Percentiles rank a stretch among this genome's conserved stretches.
Conservation (phyloP, 2,113 vertebrate genomes). For the Bufo gargarizans region DNA sequence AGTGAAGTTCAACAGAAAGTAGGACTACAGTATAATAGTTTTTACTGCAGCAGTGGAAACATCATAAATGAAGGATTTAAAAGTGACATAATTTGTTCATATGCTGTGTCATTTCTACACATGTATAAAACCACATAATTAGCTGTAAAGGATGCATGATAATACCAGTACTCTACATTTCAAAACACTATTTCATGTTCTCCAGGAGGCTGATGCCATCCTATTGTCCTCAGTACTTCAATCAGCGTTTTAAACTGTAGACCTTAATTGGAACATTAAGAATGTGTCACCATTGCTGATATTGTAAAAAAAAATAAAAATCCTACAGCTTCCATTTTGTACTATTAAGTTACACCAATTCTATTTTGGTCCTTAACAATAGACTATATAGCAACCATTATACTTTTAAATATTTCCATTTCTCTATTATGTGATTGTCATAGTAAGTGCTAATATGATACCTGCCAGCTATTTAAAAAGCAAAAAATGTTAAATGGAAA, state of each 20-base stretch:
- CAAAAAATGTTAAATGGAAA: background rate
- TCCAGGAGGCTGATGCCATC: background rate
- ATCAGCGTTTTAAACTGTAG: background rate
- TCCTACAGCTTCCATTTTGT: background rate
- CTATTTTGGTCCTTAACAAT: background rate
- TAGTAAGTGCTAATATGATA: conserved; percentile 7
- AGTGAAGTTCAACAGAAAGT: no score
- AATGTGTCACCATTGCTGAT: background rate
- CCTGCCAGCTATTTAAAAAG: background rate
- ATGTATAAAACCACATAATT: background rate
- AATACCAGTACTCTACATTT: background rate
- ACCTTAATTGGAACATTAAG: background rate
- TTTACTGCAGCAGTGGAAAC: background rate
- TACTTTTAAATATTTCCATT: conserved; percentile 8
- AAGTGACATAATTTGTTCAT: no score
- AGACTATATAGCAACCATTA: background rate
- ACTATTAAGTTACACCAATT: background rate
- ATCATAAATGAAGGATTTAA: background rate
- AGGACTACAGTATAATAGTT: background rate
- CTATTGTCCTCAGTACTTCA: background rate
- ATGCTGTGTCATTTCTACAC: background rate
- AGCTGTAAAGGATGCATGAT: background rate
- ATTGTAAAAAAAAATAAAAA: background rate
- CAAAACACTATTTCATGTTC: background rate
- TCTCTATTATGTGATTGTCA: conserved; percentile 6